These are phyloP conservation scores for Nomada ferruginata DNA, from an alignment of 2,888 invertebrate species.

Conservation along the genomic window DNA sequence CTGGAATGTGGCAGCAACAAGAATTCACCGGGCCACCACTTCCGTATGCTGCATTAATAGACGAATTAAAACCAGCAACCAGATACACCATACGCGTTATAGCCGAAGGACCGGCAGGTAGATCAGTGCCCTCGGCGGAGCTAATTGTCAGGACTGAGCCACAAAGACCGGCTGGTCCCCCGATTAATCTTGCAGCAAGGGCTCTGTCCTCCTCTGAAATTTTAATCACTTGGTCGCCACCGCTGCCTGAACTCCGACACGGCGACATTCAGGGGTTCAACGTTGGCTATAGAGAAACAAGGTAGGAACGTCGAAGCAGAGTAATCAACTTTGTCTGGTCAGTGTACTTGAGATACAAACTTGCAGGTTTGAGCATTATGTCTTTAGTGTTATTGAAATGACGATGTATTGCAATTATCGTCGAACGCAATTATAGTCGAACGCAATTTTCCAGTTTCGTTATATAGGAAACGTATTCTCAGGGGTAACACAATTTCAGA, in stretches of 20 bases:
- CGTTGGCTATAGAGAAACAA: slow-evolving; percentile 87
- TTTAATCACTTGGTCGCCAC: slow-evolving; percentile 90
- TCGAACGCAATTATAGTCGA: no score
- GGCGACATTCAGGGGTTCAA: slow-evolving; percentile 92
- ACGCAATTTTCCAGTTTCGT: no score
- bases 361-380: no score
- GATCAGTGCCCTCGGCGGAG: slow-evolving; percentile 88
- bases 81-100: slow-evolving; percentile 89
- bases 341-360: no score
- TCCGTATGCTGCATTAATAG: slow-evolving; percentile 87
- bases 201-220: slow-evolving; percentile 91
- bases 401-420: no score
- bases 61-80: slow-evolving; percentile 90
- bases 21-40: slow-evolving; percentile 88
- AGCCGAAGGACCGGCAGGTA: slow-evolving; percentile 91
- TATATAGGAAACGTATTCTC: no score
- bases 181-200: slow-evolving; percentile 88
- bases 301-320: slow-evolving; percentile 70
- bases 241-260: slow-evolving; percentile 88
- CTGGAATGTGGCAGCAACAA: slow-evolving; percentile 88
- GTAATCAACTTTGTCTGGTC: neutral
- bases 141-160: slow-evolving; percentile 88
- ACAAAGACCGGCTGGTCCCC: slow-evolving; percentile 89
- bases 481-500: no score
- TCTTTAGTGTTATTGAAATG: no score